phyloP scores from a whole-genome alignment of 1,140 invertebrate genomes.

The Stenopsyche tienmushanensis region DNA sequence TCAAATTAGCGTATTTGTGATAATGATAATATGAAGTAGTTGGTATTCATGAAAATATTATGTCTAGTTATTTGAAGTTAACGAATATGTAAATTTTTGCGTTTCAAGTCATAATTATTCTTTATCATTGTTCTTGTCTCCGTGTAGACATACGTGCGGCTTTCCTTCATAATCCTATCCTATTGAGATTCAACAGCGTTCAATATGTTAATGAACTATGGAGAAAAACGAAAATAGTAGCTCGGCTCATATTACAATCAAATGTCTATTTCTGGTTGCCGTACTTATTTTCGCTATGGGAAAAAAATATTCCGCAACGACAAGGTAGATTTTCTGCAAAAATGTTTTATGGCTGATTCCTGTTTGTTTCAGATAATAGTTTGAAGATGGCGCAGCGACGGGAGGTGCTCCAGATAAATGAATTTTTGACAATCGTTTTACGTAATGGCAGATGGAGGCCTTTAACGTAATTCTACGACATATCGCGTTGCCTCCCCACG shows the following conservation, averaged over 20 bases:
- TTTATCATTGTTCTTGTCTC: no score
- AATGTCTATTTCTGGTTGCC: neutral
- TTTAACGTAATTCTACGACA: constrained; percentile 16
- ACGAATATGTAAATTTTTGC: no score
- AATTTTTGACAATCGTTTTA: constrained; percentile 16
- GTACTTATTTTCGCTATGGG: neutral
- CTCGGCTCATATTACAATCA: neutral
- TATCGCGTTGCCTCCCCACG: constrained; percentile 13
- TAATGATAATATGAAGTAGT: no score
- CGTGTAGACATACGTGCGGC: no score
- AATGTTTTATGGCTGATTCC: no score
- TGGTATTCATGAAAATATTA: no score
- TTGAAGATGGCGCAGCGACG: neutral
- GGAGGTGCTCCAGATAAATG: neutral
- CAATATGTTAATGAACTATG: neutral
- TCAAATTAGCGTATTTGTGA: no score
- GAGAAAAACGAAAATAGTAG: neutral
- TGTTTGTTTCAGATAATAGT: constrained; percentile 14
- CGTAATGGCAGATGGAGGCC: constrained; percentile 19
- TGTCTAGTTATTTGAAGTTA: no score
- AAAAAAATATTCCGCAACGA: no score
- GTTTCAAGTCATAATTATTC: no score
- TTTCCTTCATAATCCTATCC: neutral
- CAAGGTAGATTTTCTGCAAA: no score
- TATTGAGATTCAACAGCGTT: neutral